phyloP scores from a whole-genome alignment of 35 echinoderm and acorn worm genomes.

The Patiria miniata region DNA sequence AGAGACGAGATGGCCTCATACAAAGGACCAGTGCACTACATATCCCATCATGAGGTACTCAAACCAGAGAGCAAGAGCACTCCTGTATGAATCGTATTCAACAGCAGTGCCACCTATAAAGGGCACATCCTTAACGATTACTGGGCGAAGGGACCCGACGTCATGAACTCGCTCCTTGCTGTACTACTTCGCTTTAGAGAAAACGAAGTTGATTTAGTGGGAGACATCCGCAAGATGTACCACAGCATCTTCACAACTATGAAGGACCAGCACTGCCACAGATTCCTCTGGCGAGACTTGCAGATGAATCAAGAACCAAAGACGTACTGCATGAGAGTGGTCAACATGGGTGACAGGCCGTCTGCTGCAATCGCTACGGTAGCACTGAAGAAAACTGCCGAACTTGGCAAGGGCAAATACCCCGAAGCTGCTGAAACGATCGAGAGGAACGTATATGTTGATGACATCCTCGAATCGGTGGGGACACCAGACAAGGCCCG shows the following conservation, averaged over 20 bases:
- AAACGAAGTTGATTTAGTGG: conserved; percentile 53
- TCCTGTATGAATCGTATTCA: conserved; percentile 74
- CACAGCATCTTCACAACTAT: conserved; percentile 67
- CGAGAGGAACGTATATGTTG: conserved; percentile 34
- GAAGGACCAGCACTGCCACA: conserved; percentile 75
- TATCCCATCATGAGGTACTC: conserved; percentile 59
- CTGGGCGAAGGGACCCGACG: conserved; percentile 73
- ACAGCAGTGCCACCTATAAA: conserved; percentile 61
- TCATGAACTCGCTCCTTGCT: conserved; percentile 58
- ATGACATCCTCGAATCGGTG: conserved; percentile 19
- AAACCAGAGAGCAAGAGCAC: conserved; percentile 72
- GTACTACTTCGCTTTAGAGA: conserved; percentile 72
- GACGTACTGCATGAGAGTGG: conserved; percentile 20
- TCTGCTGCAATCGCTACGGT: conserved; percentile 36
- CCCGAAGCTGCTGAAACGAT: conserved; percentile 24
- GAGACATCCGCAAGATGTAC: conserved; percentile 77
- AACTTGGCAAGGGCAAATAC: background rate
- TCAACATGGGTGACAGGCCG: conserved; percentile 56
- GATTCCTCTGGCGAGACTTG: conserved; percentile 75
- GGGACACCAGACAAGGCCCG: background rate
- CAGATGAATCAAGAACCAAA: conserved; percentile 8
- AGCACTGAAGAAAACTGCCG: conserved; percentile 54
- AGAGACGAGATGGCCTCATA: conserved; percentile 10
- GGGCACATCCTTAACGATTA: conserved; percentile 72
- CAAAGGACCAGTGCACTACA: conserved; percentile 68